These are phyloP conservation scores for Volucella inanis DNA, from an alignment of 2,888 invertebrate genomes.

Conservation along the genomic window DNA sequence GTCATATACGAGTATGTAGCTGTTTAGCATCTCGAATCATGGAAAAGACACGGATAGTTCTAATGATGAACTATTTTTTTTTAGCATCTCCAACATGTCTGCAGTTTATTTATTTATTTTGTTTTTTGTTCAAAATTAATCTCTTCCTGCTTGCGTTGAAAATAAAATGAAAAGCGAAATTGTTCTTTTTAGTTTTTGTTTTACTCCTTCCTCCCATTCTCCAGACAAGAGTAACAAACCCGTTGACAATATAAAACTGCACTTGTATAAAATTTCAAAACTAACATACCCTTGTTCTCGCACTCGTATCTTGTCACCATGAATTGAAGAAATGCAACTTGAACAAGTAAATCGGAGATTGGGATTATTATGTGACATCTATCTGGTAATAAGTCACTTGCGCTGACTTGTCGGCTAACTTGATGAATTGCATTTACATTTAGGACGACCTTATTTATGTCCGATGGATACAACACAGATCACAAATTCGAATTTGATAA, in stretches of 20 bases:
- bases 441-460: constrained; percentile 41
- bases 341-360: not conserved
- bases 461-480: not conserved
- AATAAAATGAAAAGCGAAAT: constrained; percentile 40
- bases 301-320: constrained; percentile 1
- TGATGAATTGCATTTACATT: constrained; percentile 39
- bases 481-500: not conserved
- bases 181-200: not conserved
- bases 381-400: constrained; percentile 45
- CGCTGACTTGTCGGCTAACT: constrained; percentile 10
- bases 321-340: constrained; percentile 29
- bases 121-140: constrained; percentile 58
- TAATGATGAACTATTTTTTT: constrained; percentile 45
- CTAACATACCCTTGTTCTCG: not conserved
- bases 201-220: no score
- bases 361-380: constrained; percentile 39
- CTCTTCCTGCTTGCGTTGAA: constrained; percentile 61
- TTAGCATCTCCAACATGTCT: constrained; percentile 29
- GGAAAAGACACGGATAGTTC: constrained; percentile 44
- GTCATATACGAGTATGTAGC: not conserved
- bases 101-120: constrained; percentile 22
- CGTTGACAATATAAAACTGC: constrained; percentile 32
- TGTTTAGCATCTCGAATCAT: constrained; percentile 32
- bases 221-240: constrained; percentile 1
- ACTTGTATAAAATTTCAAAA: constrained; percentile 35